Conservation (phyloP, 2,113 vertebrate species). For the Dendrocopos noguchii region DNA sequence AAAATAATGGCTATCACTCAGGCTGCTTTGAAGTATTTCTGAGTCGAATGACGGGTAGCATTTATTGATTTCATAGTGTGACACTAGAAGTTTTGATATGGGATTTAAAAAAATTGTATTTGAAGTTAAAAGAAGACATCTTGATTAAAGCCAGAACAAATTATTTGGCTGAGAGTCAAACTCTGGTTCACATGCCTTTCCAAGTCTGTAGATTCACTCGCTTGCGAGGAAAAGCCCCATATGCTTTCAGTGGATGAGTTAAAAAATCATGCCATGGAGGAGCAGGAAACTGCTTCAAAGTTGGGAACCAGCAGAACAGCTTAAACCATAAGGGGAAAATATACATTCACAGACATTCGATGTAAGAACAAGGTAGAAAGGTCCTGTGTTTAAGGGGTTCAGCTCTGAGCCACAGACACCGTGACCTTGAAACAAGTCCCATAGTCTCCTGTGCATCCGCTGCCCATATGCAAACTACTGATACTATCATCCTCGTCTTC, state of each 20-base stretch:
- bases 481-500: not conserved
- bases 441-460: not conserved
- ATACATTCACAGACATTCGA: not conserved
- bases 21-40: constrained; percentile 64
- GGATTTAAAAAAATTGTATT: constrained; percentile 67
- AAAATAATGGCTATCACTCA: constrained; percentile 63
- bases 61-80: constrained; percentile 65
- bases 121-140: constrained; percentile 74
- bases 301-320: constrained; percentile 21
- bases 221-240: constrained; percentile 48
- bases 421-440: not conserved
- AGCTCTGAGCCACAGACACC: not conserved
- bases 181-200: constrained; percentile 61
- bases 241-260: constrained; percentile 59
- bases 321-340: constrained; percentile 25
- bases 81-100: constrained; percentile 68
- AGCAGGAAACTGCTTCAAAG: constrained; percentile 63
- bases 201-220: constrained; percentile 47
- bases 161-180: constrained; percentile 70
- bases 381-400: constrained; percentile 5
- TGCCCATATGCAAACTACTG: constrained; percentile 12
- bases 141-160: constrained; percentile 77
- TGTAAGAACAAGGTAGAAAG: not conserved
- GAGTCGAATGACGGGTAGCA: constrained; percentile 58
- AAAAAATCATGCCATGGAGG: constrained; percentile 40